Evolutionary conservation across 2,888 invertebrate genomes (phyloP).

Genomic region (Cinara cedri): DNA sequence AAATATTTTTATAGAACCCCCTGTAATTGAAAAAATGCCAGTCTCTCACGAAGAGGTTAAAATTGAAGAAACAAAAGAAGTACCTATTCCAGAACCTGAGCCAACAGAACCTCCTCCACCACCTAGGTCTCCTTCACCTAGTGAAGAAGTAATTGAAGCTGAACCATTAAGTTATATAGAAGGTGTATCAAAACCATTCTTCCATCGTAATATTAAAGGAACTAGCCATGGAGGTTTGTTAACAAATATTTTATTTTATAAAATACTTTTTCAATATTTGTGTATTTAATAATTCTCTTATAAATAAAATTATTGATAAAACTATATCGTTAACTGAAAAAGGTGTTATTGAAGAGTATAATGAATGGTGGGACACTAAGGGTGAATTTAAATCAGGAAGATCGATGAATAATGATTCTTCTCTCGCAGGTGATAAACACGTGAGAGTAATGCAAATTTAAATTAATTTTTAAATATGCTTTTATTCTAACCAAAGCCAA

Average conservation of each 20-base stretch:
- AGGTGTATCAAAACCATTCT: constrained; percentile 57
- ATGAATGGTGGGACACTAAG: constrained; percentile 55
- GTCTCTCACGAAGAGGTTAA: constrained; percentile 2
- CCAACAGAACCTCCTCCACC: constrained; percentile 48
- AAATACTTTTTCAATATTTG: constrained; percentile 7
- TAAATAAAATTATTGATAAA: constrained; percentile 27
- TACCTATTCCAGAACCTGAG: constrained; percentile 9
- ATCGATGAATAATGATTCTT: constrained; percentile 49
- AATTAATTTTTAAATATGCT: constrained; percentile 48
- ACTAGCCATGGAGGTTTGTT: constrained; percentile 79
- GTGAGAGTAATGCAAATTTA: constrained; percentile 51
- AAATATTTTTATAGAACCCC: constrained; percentile 6
- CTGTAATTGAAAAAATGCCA: constrained; percentile 31
- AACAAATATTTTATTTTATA: constrained; percentile 57
- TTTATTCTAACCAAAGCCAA: constrained; percentile 45
- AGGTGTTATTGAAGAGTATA: constrained; percentile 49
- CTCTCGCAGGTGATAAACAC: constrained; percentile 54
- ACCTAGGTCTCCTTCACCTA: constrained; percentile 54
- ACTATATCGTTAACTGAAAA: constrained; percentile 46
- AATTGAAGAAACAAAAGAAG: constrained; percentile 34
- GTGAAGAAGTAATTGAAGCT: constrained; percentile 50
- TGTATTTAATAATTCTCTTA: neutral
- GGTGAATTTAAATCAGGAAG: constrained; percentile 55
- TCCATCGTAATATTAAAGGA: constrained; percentile 59
- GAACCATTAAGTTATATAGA: constrained; percentile 57